phyloP scores from a whole-genome alignment of 2,888 invertebrate species.

The Nipponacmea schrenckii region DNA sequence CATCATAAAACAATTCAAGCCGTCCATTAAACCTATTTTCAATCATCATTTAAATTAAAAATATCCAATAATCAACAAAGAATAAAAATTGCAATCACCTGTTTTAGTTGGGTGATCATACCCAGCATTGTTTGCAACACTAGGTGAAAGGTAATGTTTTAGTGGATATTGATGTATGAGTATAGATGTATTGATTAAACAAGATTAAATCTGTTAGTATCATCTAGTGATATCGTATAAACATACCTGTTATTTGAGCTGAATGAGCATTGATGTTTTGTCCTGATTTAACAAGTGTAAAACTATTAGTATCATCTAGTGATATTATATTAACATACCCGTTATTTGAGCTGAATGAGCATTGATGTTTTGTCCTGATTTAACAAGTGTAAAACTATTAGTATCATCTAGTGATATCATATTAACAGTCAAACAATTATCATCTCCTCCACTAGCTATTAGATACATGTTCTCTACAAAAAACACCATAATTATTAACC shows the following conservation, averaged over 20 bases:
- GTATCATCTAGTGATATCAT: conserved; percentile 9
- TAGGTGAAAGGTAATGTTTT: no score
- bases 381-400: background rate
- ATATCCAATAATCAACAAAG: no score
- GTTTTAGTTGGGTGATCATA: no score
- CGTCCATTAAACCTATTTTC: no score
- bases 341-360: conserved; percentile 58
- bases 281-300: no score
- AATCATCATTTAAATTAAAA: no score
- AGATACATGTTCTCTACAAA: conserved; percentile 68
- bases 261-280: conserved; percentile 43
- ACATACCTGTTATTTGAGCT: conserved; percentile 55
- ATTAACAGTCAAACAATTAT: conserved; percentile 71
- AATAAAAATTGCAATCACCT: no score
- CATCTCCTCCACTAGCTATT: conserved; percentile 84
- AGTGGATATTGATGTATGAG: no score
- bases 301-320: background rate
- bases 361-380: conserved; percentile 22
- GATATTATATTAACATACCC: conserved; percentile 33
- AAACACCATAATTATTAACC: conserved; percentile 41
- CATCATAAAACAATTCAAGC: no score
- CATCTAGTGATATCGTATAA: background rate
- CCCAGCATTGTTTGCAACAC: no score
- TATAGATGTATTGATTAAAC: no score
- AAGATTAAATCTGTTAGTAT: no score